phyloP scores from a whole-genome alignment of 2,888 invertebrate species.

The Dolomedes plantarius region DNA sequence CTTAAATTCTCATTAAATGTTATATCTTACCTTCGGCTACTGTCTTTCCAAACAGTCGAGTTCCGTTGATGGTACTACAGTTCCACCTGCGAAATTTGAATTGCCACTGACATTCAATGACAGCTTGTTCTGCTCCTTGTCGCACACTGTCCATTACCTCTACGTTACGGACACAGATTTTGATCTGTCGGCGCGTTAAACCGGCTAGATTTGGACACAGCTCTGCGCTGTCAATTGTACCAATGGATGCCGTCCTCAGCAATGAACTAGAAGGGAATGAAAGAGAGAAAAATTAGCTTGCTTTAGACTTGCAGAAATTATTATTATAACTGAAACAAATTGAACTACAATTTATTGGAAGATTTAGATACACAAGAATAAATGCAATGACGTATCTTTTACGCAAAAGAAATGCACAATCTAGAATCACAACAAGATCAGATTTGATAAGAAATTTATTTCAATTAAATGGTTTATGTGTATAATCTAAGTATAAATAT shows the following conservation, averaged over 20 bases:
- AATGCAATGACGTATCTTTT: too few species aligned
- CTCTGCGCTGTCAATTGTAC: conserved; percentile 66
- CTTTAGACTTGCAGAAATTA: too few species aligned
- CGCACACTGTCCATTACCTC: conserved; percentile 78
- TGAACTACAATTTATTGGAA: too few species aligned
- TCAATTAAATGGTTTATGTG: too few species aligned
- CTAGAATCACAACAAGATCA: too few species aligned
- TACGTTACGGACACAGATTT: conserved; percentile 76
- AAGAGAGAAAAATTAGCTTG: not conserved
- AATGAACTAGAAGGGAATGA: conserved; percentile 61
- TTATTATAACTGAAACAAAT: too few species aligned
- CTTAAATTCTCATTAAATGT: too few species aligned
- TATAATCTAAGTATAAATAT: too few species aligned
- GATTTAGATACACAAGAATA: too few species aligned
- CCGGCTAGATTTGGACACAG: conserved; percentile 76
- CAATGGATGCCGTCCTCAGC: conserved; percentile 70
- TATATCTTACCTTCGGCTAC: conserved; percentile 76
- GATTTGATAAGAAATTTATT: too few species aligned
- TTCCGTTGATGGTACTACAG: conserved; percentile 75
- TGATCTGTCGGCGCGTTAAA: conserved; percentile 77
- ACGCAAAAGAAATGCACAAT: too few species aligned
- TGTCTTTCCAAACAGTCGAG: conserved; percentile 70
- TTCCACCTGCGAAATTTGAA: conserved; percentile 78
- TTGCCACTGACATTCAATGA: conserved; percentile 79
- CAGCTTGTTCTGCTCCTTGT: conserved; percentile 78